A percentile compares a stretch with the other conserved stretches of the same genome.
phyloP scores from a whole-genome alignment of 2,888 invertebrate species.

The Trachelus iudaicus region DNA sequence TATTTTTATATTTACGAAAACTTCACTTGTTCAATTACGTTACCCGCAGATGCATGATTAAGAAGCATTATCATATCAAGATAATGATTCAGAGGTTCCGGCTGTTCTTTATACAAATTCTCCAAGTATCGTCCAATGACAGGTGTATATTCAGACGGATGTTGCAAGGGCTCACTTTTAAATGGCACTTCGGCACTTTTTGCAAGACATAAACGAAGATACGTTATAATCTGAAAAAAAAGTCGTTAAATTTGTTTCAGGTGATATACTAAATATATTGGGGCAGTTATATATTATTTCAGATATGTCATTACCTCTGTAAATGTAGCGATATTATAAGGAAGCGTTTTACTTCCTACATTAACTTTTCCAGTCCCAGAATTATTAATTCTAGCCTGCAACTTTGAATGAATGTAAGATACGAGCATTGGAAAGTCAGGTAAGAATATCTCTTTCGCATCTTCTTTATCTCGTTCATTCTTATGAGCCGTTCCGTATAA shows the following conservation, averaged over 20 bases:
- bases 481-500: conserved; percentile 75
- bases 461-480: conserved; percentile 48
- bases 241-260: neutral
- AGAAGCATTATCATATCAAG: conserved; percentile 75
- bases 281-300: neutral
- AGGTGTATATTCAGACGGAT: conserved; percentile 75
- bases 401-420: conserved; percentile 72
- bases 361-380: conserved; percentile 70
- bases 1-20: conserved; percentile 10
- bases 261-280: neutral
- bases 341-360: conserved; percentile 75
- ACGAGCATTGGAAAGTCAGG: conserved; percentile 82
- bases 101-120: conserved; percentile 68
- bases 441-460: conserved; percentile 66
- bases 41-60: conserved; percentile 76
- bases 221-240: conserved; percentile 76
- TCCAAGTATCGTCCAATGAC: conserved; percentile 75
- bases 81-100: conserved; percentile 75
- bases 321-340: conserved; percentile 78
- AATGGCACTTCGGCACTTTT: conserved; percentile 71
- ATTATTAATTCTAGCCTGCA: conserved; percentile 48
- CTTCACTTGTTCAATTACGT: conserved; percentile 22
- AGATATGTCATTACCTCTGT: conserved; percentile 72
- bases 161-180: conserved; percentile 65
- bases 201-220: conserved; percentile 83